Percentiles rank a stretch among this genome's conserved stretches.
Evolutionary conservation across 2,888 invertebrate species (phyloP).

Genomic region (Eupithecia centaureata): DNA sequence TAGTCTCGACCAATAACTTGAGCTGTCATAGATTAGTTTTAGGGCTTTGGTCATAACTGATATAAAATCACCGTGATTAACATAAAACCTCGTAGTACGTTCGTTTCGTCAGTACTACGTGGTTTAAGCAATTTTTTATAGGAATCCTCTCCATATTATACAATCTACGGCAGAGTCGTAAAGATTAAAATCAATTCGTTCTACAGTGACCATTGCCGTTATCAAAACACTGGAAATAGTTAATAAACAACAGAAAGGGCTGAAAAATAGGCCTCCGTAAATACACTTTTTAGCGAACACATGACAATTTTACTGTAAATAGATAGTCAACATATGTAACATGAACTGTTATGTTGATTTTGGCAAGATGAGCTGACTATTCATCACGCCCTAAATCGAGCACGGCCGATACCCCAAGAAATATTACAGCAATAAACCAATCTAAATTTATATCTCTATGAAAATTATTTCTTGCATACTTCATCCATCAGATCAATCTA

Average conservation of each 20-base stretch:
- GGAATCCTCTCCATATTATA: slow-evolving; percentile 36
- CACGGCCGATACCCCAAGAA: not conserved
- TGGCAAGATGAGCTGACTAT: not conserved
- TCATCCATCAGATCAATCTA: too few relatives aligned
- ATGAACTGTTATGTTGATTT: too few relatives aligned
- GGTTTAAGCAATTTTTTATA: too few relatives aligned
- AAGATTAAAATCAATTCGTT: slow-evolving; percentile 59
- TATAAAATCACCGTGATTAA: not conserved
- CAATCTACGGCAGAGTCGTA: slow-evolving; percentile 39
- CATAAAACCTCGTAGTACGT: not conserved
- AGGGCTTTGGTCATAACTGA: not conserved
- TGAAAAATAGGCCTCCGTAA: slow-evolving; percentile 8
- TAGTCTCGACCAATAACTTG: not conserved
- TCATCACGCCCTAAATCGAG: not conserved
- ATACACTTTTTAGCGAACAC: not conserved
- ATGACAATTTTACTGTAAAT: not conserved
- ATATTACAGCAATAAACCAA: not conserved
- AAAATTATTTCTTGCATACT: too few relatives aligned
- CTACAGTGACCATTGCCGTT: slow-evolving; percentile 52
- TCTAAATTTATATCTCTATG: not conserved
- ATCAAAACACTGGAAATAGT: slow-evolving; percentile 50
- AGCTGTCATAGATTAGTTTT: not conserved
- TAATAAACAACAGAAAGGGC: slow-evolving; percentile 21
- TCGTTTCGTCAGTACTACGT: too few relatives aligned
- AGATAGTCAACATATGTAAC: not conserved